Percentiles rank a stretch among this genome's conserved stretches.
These are phyloP conservation scores for Drosophila baimaii DNA, from an alignment of 1,140 invertebrate species.

Conservation along the genomic window DNA sequence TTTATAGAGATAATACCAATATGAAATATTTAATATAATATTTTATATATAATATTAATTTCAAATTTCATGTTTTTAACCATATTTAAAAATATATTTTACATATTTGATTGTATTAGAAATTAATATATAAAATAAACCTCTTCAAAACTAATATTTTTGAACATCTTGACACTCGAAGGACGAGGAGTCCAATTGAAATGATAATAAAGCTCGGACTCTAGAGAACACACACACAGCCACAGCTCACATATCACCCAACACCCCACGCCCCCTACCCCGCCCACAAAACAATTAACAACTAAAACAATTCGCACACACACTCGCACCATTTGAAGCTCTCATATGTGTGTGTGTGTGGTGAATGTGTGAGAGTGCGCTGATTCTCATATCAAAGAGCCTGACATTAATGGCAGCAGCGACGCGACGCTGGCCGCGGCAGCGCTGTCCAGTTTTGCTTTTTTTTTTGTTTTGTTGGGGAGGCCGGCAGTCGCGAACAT, in stretches of 20 bases:
- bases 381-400: slow-evolving; percentile 60
- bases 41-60: background rate
- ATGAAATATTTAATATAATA: background rate
- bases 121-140: background rate
- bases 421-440: slow-evolving; percentile 42
- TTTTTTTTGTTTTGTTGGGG: slow-evolving; percentile 1
- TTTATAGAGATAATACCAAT: no score
- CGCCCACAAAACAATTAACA: slow-evolving; percentile 27
- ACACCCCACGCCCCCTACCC: background rate
- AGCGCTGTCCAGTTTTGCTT: slow-evolving; percentile 43
- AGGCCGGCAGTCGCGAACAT: slow-evolving; percentile 26
- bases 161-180: background rate
- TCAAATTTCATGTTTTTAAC: background rate
- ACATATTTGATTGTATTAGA: background rate
- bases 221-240: background rate
- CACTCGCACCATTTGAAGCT: slow-evolving; percentile 27
- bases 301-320: slow-evolving; percentile 45
- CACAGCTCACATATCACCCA: background rate
- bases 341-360: slow-evolving; percentile 38
- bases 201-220: slow-evolving; percentile 7
- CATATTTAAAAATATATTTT: background rate
- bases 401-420: slow-evolving; percentile 69
- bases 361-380: slow-evolving; percentile 41
- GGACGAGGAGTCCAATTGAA: background rate
- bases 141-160: background rate